Conservation (phyloP, 1,140 invertebrate species). For the Sycophila sp. region DNA sequence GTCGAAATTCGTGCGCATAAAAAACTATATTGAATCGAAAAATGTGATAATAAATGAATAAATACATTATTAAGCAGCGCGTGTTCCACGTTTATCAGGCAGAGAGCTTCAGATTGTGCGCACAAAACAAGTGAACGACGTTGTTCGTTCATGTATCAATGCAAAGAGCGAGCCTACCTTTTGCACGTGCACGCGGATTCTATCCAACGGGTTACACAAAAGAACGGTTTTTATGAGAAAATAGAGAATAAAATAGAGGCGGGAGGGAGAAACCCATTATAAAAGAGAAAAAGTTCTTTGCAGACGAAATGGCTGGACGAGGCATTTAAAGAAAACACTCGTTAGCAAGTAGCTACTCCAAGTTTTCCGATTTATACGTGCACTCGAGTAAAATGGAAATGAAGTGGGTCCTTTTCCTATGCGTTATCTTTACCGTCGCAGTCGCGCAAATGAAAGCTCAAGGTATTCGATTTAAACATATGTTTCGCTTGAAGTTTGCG, state of each 20-base stretch:
- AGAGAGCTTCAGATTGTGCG: too few relatives aligned
- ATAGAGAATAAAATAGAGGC: neutral
- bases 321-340: neutral
- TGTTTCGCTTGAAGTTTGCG: too few relatives aligned
- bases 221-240: constrained; percentile 1
- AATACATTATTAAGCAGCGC: too few relatives aligned
- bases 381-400: neutral
- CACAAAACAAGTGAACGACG: too few relatives aligned
- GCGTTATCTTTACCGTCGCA: neutral
- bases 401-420: neutral
- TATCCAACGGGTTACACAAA: constrained; percentile 6
- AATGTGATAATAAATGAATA: too few relatives aligned
- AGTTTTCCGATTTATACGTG: neutral
- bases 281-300: neutral
- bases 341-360: neutral
- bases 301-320: neutral
- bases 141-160: too few relatives aligned
- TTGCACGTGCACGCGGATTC: too few relatives aligned
- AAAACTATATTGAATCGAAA: too few relatives aligned
- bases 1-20: too few relatives aligned
- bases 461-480: neutral
- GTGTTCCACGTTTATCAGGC: too few relatives aligned
- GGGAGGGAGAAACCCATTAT: constrained; percentile 4
- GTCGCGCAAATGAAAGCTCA: neutral
- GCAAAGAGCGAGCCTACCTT: too few relatives aligned